Evolutionary conservation across 2,888 invertebrate species (phyloP), one percentile per base, ranked within the genome.

Genomic region (Spicauda simplicius): DNA sequence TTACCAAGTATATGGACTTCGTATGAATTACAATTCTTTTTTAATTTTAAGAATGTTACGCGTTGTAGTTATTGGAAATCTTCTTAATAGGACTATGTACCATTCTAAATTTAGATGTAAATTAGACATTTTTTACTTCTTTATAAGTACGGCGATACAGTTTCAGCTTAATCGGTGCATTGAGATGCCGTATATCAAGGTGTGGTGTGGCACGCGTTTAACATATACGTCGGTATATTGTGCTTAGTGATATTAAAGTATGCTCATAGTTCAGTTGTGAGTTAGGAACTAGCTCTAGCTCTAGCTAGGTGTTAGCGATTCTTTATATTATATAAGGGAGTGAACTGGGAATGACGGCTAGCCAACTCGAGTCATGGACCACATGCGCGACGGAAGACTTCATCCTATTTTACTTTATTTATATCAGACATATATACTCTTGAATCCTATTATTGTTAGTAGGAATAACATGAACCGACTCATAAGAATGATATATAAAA

Each of bases 201-300:
- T 79, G 80, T 76, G 76, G 76, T 79, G 70, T 76, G 76, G 81
- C 82, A 80, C 80, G 76, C 80, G 80, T 84, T 80, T 75, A 78
- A 78, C 80, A 77, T 78, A 76, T 82, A 81, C 78, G 76, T 79
- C 76, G 78, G 83, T 85, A 83, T 84, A 85, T 84, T 85, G 82
- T 84, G 91, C 90, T 91, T 91, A 91, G 91, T 90, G 88, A 90
- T 91, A 89, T 83, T 82, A 81, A 86, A 80, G 77, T 86, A 88
- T 86, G 91, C 91, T 91, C 91, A 91, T 91, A 91, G 91, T 76
- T 87, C 87, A 85, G 88, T 90, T 87, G 90, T 90, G 91, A 88
- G 86, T 85, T 91, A 91, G 87, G 84, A 66, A 18, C 65, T 66
- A 66, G 66, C 80, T 82, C 87, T 90, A 90, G 88, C 84, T 73